Conservation (phyloP, 1,140 invertebrate species). For the Caenorhabditis elegans region DNA sequence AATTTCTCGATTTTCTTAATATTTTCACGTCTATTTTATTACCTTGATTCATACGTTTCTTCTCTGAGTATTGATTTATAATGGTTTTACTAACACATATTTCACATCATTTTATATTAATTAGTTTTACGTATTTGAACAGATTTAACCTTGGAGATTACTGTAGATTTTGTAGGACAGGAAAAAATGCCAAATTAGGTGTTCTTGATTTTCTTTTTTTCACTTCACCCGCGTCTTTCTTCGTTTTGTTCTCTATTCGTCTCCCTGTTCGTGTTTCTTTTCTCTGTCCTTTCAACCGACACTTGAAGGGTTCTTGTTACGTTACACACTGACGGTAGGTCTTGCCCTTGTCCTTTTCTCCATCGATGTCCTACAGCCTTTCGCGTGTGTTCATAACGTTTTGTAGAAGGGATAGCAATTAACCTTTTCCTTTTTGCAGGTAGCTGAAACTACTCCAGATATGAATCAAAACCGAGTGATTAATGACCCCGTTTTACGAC, state of each 20-base stretch:
- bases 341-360: not conserved
- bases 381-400: too few relatives aligned
- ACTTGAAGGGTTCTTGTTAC: constrained; percentile 28
- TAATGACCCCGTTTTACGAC: not conserved
- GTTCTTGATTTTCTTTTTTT: not conserved
- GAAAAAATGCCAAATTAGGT: not conserved
- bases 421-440: not conserved
- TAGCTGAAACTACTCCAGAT: not conserved
- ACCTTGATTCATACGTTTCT: too few relatives aligned
- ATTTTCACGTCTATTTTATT: too few relatives aligned
- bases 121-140: too few relatives aligned
- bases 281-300: not conserved
- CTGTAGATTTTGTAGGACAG: not conserved
- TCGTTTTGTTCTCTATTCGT: not conserved
- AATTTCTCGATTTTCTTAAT: not conserved
- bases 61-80: too few relatives aligned
- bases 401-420: too few relatives aligned
- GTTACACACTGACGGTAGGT: not conserved
- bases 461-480: not conserved
- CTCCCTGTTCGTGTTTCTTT: not conserved
- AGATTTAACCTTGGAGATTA: not conserved
- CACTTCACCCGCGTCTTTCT: not conserved
- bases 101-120: too few relatives aligned
- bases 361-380: not conserved
- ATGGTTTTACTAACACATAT: too few relatives aligned